Conservation (phyloP, 2,113 vertebrate species). For the Sylvietta virens region DNA sequence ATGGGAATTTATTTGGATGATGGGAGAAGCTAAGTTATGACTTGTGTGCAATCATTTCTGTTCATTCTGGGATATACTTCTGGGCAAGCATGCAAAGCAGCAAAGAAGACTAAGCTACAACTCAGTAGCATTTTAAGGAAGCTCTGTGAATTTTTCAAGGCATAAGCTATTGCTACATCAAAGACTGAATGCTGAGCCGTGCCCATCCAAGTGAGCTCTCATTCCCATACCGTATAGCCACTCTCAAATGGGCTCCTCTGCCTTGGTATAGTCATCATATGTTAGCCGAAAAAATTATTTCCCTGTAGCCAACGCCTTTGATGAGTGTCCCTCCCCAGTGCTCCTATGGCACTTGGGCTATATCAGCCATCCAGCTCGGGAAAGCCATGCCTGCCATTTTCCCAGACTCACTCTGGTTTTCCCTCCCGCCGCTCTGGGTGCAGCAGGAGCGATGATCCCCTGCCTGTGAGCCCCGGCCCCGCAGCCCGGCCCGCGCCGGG, state of each 20-base stretch:
- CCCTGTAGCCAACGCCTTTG: accelerated
- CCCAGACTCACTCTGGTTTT: background rate
- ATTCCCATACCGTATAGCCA: background rate
- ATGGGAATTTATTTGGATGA: background rate
- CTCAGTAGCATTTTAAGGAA: background rate
- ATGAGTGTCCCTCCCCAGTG: no score
- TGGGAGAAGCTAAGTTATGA: background rate
- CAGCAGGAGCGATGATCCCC: background rate
- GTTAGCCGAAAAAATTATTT: background rate
- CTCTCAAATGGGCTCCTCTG: background rate
- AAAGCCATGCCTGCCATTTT: accelerated
- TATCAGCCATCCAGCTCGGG: background rate
- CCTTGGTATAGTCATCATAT: background rate
- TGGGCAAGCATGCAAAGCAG: background rate
- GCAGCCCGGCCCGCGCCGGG: background rate
- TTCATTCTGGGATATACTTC: background rate
- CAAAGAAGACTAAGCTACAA: background rate
- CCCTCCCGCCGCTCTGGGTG: background rate
- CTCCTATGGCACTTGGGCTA: accelerated
- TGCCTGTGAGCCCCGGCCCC: background rate
- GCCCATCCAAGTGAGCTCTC: background rate
- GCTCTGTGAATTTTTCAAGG: background rate
- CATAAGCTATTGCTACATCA: background rate
- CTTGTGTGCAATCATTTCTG: background rate
- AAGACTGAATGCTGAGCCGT: background rate